Evolutionary conservation across 2,888 invertebrate species (phyloP), one percentile per base, ranked within the genome.

Genomic region (Galerucella calmariensis): DNA sequence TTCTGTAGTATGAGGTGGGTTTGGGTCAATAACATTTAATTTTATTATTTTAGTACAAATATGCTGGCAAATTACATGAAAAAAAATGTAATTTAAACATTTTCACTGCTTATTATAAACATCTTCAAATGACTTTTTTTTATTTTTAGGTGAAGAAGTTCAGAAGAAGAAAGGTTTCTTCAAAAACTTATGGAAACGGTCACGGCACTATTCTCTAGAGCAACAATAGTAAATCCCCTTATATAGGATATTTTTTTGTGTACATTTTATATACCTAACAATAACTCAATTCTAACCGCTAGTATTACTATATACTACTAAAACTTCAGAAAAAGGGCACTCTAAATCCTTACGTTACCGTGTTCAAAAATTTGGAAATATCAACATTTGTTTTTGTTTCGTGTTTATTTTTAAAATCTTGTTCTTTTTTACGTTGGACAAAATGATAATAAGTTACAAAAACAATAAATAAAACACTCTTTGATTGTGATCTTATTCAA

Each of bases 141-240:
- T 72, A 70, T 74, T 88, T 88, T 82, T 90, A 92, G 93, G 92
- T 82, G 92, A 92, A 83, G 93, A 93, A 80, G 90, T 91, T 83
- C 94, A 94, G 80, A 95, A 95, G 88, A 94, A 95, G 87, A 94
- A 94, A 88, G 94, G 95, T 79, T 95, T 96, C 88, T 96, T 96
- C 89, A 94, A 94, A 88, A 94, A 92, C 87, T 92, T 95, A 82
- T 96, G 95, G 95, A 95, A 95, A 88, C 92, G 94, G 84, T 95
- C 95, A 81, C 92, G 95, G 80, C 95, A 95, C 86, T 94, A 95
- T 86, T 95, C 95, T 79, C 89, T 95, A 88, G 95, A 95, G 88
- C 95, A 95, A 88, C 95, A 95, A 89, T 92, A 92, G 92, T 77
- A 77, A 72, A 72, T 75, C 72, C 74, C 75, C 77, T 51, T 72